phyloP scores from a whole-genome alignment of 1,140 invertebrate genomes.

The Listronotus bonariensis region DNA sequence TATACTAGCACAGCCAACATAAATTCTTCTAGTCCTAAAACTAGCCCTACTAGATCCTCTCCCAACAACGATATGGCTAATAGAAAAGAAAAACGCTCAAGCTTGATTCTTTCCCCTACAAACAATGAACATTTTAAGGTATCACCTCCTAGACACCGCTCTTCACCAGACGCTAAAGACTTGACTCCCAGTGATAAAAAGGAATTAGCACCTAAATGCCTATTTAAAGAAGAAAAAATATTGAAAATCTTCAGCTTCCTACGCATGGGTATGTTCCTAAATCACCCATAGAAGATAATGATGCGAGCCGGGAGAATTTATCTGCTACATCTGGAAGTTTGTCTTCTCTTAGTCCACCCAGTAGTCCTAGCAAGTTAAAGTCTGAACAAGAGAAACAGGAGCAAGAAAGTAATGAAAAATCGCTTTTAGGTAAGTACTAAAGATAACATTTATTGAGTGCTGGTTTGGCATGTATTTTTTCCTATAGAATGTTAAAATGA shows the following conservation, averaged over 20 bases:
- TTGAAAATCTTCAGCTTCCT: conserved; percentile 22
- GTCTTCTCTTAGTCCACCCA: conserved; percentile 55
- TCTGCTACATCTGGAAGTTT: conserved; percentile 57
- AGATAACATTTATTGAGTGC: not conserved
- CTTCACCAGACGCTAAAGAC: conserved; percentile 13
- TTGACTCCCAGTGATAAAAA: conserved; percentile 2
- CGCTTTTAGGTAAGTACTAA: conserved; percentile 54
- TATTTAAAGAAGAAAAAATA: conserved; percentile 33
- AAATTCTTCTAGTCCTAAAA: conserved; percentile 41
- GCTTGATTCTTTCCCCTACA: conserved; percentile 16
- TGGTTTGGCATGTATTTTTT: too few relatives aligned
- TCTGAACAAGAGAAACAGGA: conserved; percentile 62
- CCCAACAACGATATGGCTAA: conserved; percentile 45
- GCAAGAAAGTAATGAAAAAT: conserved; percentile 60
- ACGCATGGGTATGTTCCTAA: conserved; percentile 38
- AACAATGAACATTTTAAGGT: conserved; percentile 14
- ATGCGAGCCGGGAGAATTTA: conserved; percentile 49
- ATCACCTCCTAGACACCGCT: conserved; percentile 26
- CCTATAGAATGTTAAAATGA: too few relatives aligned
- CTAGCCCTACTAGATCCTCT: conserved; percentile 53
- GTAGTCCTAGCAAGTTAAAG: conserved; percentile 57
- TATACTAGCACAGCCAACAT: conserved; percentile 44
- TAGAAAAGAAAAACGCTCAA: conserved; percentile 23
- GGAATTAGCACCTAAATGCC: conserved; percentile 26
- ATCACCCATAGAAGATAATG: conserved; percentile 50